Evolutionary conservation across 2,113 vertebrate species (phyloP).

Genomic region (Meles meles): DNA sequence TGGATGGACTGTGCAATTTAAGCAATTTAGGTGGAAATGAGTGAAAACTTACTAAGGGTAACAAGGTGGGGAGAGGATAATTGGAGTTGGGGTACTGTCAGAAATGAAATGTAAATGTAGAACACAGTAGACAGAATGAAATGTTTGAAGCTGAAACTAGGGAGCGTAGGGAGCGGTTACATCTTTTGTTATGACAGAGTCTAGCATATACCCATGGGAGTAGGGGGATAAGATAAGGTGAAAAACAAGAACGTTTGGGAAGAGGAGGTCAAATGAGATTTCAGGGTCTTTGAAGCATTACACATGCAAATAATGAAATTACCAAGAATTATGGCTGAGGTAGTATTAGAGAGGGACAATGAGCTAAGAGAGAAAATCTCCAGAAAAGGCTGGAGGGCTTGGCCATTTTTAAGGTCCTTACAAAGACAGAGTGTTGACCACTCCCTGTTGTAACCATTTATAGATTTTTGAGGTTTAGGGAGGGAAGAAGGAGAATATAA

Average conservation of each 20-base stretch:
- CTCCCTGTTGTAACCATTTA: neutral
- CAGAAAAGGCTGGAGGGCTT: neutral
- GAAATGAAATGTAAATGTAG: neutral
- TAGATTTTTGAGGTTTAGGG: neutral
- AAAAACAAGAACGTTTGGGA: neutral
- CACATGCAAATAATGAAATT: neutral
- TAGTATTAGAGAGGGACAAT: neutral
- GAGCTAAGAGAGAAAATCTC: neutral
- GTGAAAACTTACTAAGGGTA: neutral
- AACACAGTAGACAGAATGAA: neutral
- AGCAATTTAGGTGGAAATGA: neutral
- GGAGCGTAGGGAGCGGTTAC: neutral
- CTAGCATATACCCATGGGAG: neutral
- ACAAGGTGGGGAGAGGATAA: neutral
- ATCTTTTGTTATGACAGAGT: neutral
- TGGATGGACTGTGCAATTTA: neutral
- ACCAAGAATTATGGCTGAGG: neutral
- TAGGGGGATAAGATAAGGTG: neutral
- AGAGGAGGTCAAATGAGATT: neutral
- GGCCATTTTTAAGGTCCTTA: neutral
- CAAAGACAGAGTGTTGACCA: neutral
- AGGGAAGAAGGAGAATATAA: neutral
- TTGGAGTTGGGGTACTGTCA: neutral
- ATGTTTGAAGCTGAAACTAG: neutral
- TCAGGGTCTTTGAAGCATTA: neutral